Evolutionary conservation across 2,113 vertebrate species (phyloP).

Genomic region (Lipophrys pholis): DNA sequence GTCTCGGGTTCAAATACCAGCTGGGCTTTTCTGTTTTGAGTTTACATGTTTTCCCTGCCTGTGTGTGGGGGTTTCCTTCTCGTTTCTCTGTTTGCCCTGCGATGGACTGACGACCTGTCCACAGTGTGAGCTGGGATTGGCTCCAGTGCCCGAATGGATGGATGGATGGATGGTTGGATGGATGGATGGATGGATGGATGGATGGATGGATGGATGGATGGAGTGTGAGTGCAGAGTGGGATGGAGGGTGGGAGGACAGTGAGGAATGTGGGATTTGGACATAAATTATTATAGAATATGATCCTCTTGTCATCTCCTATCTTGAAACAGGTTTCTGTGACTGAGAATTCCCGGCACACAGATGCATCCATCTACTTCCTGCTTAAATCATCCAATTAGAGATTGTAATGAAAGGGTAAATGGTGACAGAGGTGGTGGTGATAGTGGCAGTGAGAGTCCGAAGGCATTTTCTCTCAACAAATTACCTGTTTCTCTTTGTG

Average conservation of each 20-base stretch:
- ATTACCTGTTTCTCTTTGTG: slow-evolving; percentile 43
- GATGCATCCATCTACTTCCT: slow-evolving; percentile 62
- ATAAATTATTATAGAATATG: slow-evolving; percentile 74
- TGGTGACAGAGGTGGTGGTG: neutral
- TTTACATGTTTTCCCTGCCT: too few species aligned
- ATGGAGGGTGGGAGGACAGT: slow-evolving; percentile 19
- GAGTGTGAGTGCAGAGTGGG: neutral
- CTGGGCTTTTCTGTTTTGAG: too few species aligned
- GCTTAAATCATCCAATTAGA: slow-evolving; percentile 59
- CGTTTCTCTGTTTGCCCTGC: too few species aligned
- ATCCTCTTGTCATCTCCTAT: slow-evolving; percentile 70
- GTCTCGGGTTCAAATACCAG: too few species aligned
- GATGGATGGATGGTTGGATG: too few species aligned
- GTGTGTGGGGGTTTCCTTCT: too few species aligned
- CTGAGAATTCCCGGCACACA: slow-evolving; percentile 71
- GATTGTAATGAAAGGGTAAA: slow-evolving; percentile 50
- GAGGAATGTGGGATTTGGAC: slow-evolving; percentile 71
- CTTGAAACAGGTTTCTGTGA: slow-evolving; percentile 53
- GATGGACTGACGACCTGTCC: too few species aligned
- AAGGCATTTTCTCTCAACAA: slow-evolving; percentile 23
- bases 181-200: too few species aligned
- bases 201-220: too few species aligned
- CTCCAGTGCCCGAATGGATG: too few species aligned
- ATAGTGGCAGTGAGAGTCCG: neutral
- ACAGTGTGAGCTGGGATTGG: too few species aligned